These are phyloP conservation scores for Rotaria socialis DNA, from an alignment of 2,888 invertebrate genomes.

Conservation along the genomic window DNA sequence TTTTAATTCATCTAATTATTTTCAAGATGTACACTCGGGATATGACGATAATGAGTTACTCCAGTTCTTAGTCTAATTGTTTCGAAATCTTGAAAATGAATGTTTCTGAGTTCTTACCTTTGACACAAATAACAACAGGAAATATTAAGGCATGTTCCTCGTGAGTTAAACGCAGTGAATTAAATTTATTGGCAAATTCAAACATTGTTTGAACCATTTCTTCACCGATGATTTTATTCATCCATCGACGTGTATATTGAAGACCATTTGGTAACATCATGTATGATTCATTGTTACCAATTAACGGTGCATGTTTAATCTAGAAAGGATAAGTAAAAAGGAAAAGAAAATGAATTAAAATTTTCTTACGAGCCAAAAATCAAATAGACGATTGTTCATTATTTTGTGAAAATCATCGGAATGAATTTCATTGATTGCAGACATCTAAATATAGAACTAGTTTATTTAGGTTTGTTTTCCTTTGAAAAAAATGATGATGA, in stretches of 20 bases:
- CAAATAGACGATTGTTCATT: constrained; percentile 42
- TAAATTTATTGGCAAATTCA: constrained; percentile 51
- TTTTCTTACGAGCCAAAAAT: constrained; percentile 37
- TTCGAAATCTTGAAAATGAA: too few species aligned
- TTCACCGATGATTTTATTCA: constrained; percentile 52
- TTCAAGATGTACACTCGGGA: too few species aligned
- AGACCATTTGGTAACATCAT: constrained; percentile 50
- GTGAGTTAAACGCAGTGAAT: constrained; percentile 50
- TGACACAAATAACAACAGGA: constrained; percentile 18
- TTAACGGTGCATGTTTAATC: constrained; percentile 51
- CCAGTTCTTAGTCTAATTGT: too few species aligned
- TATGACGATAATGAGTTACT: too few species aligned
- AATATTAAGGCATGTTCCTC: constrained; percentile 48
- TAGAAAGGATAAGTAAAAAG: constrained; percentile 43
- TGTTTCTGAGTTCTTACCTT: neutral
- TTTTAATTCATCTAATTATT: too few species aligned
- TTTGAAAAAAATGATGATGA: too few species aligned
- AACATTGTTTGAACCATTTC: constrained; percentile 50
- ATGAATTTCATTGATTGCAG: constrained; percentile 38
- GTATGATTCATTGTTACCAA: constrained; percentile 51
- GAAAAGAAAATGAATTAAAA: neutral
- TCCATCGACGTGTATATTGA: constrained; percentile 51
- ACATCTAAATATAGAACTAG: constrained; percentile 24
- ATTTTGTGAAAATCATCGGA: constrained; percentile 41
- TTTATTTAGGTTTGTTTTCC: neutral